Evolutionary conservation across 53 echinoderm and acorn worm genomes (phyloP).

Genomic region (Paracentrotus lividus): DNA sequence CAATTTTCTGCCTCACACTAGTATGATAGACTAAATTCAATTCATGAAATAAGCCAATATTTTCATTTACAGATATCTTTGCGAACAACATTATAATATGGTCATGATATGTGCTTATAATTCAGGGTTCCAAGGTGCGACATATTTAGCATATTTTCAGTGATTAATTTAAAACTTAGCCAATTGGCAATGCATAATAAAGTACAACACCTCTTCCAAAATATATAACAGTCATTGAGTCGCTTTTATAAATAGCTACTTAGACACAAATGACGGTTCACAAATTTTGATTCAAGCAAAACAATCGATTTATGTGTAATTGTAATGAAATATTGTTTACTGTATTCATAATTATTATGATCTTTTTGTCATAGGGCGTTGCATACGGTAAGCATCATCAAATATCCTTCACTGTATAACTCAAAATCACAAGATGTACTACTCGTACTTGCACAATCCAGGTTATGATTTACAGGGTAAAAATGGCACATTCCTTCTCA

Average conservation of each 20-base stretch:
- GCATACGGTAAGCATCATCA: neutral
- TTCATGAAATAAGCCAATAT: neutral
- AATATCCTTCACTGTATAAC: neutral
- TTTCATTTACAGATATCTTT: neutral
- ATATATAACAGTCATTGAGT: neutral
- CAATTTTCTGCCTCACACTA: neutral
- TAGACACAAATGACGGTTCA: neutral
- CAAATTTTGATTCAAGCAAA: neutral
- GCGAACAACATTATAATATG: neutral
- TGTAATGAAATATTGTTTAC: neutral
- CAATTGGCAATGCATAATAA: too few species aligned
- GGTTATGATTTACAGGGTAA: conserved; percentile 36
- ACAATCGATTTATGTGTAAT: neutral
- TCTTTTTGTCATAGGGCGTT: neutral
- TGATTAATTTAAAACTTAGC: too few species aligned
- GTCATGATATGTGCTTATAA: neutral
- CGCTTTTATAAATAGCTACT: neutral
- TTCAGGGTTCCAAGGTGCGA: too few species aligned
- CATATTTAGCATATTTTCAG: too few species aligned
- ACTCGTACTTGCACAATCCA: conserved; percentile 35
- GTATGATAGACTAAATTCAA: neutral
- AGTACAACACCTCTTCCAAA: neutral
- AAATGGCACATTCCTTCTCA: neutral
- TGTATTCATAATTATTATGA: neutral
- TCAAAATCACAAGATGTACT: neutral